Percentiles rank a stretch among this genome's conserved stretches.
Evolutionary conservation across 2,888 invertebrate genomes (phyloP).

Genomic region (Melieria crassipennis): DNA sequence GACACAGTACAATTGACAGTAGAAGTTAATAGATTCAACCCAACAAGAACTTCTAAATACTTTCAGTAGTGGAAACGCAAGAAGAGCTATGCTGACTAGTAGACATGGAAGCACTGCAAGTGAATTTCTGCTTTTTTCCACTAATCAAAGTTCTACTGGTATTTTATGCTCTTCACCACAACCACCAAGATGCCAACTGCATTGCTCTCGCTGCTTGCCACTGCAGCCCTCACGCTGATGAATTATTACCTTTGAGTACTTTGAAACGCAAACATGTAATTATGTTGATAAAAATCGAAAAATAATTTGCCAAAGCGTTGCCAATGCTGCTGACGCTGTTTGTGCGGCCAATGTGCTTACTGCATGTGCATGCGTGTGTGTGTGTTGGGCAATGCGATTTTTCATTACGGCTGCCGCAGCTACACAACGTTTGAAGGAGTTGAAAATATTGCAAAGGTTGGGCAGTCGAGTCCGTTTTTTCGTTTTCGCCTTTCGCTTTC

Average conservation of each 20-base stretch:
- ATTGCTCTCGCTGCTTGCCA: no score
- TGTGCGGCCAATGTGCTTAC: neutral
- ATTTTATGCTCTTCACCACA: no score
- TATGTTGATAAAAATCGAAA: conserved; percentile 43
- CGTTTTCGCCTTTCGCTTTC: neutral
- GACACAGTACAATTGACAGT: no score
- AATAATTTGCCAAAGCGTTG: conserved; percentile 36
- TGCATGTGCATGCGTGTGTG: neutral
- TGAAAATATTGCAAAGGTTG: conserved; percentile 20
- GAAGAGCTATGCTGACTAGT: no score
- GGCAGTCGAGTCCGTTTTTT: conserved; percentile 26
- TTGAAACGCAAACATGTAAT: conserved; percentile 42
- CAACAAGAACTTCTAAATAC: no score
- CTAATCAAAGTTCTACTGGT: no score
- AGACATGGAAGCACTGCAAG: no score
- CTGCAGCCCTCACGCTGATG: conserved; percentile 16
- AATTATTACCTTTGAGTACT: conserved; percentile 40
- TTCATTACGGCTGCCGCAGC: neutral
- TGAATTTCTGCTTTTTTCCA: no score
- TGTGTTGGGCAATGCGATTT: neutral
- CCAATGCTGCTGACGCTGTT: conserved; percentile 10
- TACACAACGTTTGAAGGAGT: conserved; percentile 1
- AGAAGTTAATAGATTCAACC: no score
- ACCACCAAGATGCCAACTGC: no score
- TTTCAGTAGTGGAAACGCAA: no score